Evolutionary conservation across 2,888 invertebrate species (phyloP).

Genomic region (Ophion costatus): DNA sequence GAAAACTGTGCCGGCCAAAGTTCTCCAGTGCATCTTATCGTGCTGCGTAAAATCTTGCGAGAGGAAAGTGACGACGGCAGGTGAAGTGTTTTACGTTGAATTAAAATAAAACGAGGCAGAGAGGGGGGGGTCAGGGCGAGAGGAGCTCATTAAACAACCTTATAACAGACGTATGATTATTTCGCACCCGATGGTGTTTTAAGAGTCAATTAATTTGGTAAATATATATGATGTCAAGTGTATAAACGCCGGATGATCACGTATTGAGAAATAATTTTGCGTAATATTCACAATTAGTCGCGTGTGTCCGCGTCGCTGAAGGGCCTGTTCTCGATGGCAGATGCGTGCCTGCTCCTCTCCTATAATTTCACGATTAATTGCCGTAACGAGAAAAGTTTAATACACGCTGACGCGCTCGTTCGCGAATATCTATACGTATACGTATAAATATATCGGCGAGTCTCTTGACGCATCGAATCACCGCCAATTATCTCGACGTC

Average conservation of each 20-base stretch:
- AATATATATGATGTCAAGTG: constrained; percentile 32
- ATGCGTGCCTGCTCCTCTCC: constrained; percentile 55
- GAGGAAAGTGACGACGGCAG: constrained; percentile 37
- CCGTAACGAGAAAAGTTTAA: constrained; percentile 69
- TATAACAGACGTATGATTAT: constrained; percentile 32
- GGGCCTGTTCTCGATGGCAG: constrained; percentile 17
- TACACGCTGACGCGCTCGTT: constrained; percentile 36
- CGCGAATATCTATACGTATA: neutral
- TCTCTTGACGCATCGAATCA: constrained; percentile 43
- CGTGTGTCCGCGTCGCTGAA: constrained; percentile 6
- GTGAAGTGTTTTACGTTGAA: constrained; percentile 58
- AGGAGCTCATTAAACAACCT: constrained; percentile 19
- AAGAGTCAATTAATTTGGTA: constrained; percentile 48
- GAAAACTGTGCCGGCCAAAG: neutral
- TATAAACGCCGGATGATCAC: constrained; percentile 4
- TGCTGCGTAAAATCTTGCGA: constrained; percentile 58
- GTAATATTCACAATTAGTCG: constrained; percentile 61
- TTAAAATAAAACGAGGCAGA: constrained; percentile 1
- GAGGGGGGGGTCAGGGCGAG: neutral
- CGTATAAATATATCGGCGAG: neutral
- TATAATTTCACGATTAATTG: constrained; percentile 75
- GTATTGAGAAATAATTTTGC: constrained; percentile 48
- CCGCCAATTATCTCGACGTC: constrained; percentile 47
- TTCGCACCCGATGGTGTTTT: constrained; percentile 39
- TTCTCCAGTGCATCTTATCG: neutral